phyloP scores from a whole-genome alignment of 1,140 invertebrate genomes.

The Drosophila jambulina region DNA sequence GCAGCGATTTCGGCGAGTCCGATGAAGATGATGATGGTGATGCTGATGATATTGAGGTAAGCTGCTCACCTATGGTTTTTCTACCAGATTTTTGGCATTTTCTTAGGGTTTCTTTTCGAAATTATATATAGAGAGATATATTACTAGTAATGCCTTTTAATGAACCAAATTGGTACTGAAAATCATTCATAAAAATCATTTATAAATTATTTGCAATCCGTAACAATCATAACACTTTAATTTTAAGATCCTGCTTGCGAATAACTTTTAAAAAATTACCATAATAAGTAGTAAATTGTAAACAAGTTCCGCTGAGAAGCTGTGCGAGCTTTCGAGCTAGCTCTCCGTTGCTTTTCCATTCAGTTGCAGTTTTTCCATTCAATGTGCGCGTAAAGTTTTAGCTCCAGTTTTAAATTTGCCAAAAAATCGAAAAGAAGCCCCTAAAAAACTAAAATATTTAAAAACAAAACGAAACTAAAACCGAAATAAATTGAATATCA shows the following conservation, averaged over 20 bases:
- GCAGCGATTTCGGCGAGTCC: constrained; percentile 89
- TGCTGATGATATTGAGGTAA: constrained; percentile 90
- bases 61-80: neutral
- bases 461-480: neutral
- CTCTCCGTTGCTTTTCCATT: constrained; percentile 30
- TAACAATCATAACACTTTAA: neutral
- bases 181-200: neutral
- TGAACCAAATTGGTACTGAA: neutral
- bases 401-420: constrained; percentile 16
- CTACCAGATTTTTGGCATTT: constrained; percentile 23
- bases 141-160: no score
- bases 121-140: no score
- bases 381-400: constrained; percentile 26
- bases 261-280: constrained; percentile 46
- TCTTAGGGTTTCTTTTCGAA: neutral
- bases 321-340: constrained; percentile 29
- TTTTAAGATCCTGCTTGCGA: neutral
- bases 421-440: neutral
- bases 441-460: neutral
- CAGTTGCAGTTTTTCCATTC: constrained; percentile 32
- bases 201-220: neutral
- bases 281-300: constrained; percentile 58
- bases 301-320: constrained; percentile 50
- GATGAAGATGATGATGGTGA: constrained; percentile 60
- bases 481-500: neutral